Evolutionary conservation across 2,797 vertebrate genomes (phyloP).

Genomic region (Pogonophryne albipinna): DNA sequence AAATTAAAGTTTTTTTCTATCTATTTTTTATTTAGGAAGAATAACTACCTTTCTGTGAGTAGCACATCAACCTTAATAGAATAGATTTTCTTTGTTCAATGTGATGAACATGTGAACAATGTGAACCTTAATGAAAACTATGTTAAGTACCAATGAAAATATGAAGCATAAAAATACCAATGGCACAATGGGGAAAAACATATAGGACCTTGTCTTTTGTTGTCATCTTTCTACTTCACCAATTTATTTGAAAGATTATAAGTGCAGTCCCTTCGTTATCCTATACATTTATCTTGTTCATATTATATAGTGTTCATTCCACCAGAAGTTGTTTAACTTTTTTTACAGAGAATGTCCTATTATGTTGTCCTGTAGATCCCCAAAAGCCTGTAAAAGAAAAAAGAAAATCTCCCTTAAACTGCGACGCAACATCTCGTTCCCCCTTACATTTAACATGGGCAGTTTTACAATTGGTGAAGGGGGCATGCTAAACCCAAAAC

Average conservation of each 20-base stretch:
- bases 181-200: background rate
- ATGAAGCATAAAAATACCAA: constrained; percentile 4
- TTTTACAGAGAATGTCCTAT: background rate
- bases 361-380: background rate
- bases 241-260: background rate
- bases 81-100: constrained; percentile 15
- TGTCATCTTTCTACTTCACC: background rate
- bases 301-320: background rate
- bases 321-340: background rate
- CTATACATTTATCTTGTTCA: background rate
- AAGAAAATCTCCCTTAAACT: background rate
- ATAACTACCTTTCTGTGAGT: background rate
- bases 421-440: background rate
- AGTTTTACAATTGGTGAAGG: background rate
- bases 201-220: background rate
- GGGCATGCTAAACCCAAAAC: background rate
- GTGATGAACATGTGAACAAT: background rate
- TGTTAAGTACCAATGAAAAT: constrained; percentile 5
- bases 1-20: constrained; percentile 1
- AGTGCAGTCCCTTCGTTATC: background rate
- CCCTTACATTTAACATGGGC: background rate
- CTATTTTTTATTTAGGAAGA: background rate
- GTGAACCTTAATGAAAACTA: constrained; percentile 3
- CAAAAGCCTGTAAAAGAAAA: background rate
- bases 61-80: background rate